Evolutionary conservation across 2,113 vertebrate genomes (phyloP).

Genomic region (Silurus asotus): DNA sequence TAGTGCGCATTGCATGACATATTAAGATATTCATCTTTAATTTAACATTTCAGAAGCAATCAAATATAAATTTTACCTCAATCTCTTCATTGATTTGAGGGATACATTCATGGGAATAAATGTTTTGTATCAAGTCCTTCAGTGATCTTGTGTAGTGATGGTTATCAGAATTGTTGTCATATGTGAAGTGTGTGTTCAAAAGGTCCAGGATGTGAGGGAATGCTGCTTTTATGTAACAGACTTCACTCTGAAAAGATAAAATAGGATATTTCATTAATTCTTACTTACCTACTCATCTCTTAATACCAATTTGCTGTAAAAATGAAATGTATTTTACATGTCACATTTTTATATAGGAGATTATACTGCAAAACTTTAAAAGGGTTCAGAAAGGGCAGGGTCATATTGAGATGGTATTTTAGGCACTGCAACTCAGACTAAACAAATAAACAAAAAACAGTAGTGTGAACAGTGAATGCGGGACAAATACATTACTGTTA

Average conservation of each 20-base stretch:
- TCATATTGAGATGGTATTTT: not conserved
- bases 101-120: slow-evolving; percentile 61
- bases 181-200: slow-evolving; percentile 57
- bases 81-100: slow-evolving; percentile 58
- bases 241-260: slow-evolving; percentile 56
- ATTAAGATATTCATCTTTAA: not conserved
- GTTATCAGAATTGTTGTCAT: slow-evolving; percentile 59
- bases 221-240: slow-evolving; percentile 64
- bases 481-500: not conserved
- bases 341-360: not conserved
- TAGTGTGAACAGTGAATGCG: not conserved
- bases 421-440: not conserved
- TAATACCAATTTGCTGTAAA: not conserved
- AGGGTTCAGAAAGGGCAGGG: not conserved
- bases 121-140: slow-evolving; percentile 54
- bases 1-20: no score
- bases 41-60: no score
- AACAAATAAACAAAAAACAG: not conserved
- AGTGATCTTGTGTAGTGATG: slow-evolving; percentile 53
- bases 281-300: not conserved
- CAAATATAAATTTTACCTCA: slow-evolving; percentile 52
- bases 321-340: not conserved
- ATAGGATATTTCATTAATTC: slow-evolving; percentile 3
- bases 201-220: slow-evolving; percentile 63
- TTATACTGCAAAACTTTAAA: not conserved